A percentile compares a stretch with the other conserved stretches of the same genome.
These are phyloP conservation scores for Dynastes grantii DNA, from an alignment of 2,888 invertebrate genomes.

Conservation along the genomic window DNA sequence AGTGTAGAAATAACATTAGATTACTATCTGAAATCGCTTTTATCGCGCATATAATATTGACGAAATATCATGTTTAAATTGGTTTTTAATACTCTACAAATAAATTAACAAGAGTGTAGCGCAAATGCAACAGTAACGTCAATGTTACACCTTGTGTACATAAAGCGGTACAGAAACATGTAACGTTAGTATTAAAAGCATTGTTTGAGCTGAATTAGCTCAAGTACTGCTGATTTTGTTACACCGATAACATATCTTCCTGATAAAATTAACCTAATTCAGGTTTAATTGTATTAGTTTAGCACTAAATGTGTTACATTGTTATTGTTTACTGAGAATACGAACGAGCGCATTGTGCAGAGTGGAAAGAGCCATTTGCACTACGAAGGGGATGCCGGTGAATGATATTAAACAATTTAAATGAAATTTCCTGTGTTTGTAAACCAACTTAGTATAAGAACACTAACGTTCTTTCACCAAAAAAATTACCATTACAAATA, in stretches of 20 bases:
- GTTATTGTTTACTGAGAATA: no score
- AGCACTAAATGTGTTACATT: no score
- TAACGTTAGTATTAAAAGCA: not conserved
- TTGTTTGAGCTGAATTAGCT: slow-evolving; percentile 10
- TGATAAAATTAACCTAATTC: not conserved
- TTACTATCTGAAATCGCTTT: not conserved
- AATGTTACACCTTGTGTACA: not conserved
- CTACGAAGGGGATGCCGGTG: no score
- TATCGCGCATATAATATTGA: no score
- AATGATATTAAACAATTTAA: no score
- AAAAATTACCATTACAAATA: no score
- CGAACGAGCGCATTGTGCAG: no score
- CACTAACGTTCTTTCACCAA: no score
- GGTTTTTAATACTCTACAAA: slow-evolving; percentile 7
- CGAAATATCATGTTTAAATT: not conserved
- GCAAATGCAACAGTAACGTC: not conserved
- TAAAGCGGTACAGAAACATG: not conserved
- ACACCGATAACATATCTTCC: not conserved
- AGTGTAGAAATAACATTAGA: not conserved
- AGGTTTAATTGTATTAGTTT: no score
- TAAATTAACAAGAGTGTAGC: slow-evolving; percentile 1
- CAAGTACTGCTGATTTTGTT: not conserved
- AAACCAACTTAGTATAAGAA: no score
- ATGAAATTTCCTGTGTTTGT: no score
- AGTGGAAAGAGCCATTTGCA: no score